phyloP scores from a whole-genome alignment of 2,797 vertebrate genomes.

The Ceryle rudis region DNA sequence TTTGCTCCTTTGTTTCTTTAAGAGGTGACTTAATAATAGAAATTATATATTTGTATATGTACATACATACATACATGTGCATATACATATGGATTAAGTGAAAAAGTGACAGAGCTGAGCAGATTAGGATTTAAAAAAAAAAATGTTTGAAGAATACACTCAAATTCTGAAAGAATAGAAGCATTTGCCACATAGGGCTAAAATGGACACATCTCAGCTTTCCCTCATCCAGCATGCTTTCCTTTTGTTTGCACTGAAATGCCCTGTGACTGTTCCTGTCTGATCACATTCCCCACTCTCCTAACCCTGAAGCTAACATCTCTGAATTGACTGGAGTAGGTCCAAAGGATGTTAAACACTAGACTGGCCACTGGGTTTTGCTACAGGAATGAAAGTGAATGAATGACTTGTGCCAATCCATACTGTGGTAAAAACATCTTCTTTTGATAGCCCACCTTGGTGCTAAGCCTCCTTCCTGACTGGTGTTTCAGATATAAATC shows the following conservation, averaged over 20 bases:
- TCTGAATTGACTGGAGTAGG: neutral
- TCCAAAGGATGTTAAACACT: neutral
- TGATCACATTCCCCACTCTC: neutral
- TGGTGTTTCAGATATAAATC: neutral
- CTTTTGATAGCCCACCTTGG: neutral
- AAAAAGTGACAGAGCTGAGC: neutral
- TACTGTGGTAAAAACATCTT: neutral
- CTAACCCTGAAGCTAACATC: neutral
- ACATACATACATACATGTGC: neutral
- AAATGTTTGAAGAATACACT: neutral
- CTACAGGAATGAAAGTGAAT: neutral
- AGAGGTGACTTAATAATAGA: neutral
- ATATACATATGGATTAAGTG: neutral
- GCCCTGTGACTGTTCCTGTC: neutral
- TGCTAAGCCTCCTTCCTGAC: neutral
- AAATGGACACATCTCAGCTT: neutral
- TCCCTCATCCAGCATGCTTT: neutral
- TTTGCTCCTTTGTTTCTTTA: neutral
- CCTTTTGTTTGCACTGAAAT: neutral
- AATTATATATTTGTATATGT: neutral
- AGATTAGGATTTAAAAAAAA: neutral
- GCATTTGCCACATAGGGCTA: neutral
- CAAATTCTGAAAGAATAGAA: neutral
- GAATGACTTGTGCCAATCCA: neutral
- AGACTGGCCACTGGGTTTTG: neutral